Percentiles rank a stretch among this genome's conserved stretches.
Conservation (phyloP, 2,797 vertebrate genomes). For the Neosilurus hyrtlii region DNA sequence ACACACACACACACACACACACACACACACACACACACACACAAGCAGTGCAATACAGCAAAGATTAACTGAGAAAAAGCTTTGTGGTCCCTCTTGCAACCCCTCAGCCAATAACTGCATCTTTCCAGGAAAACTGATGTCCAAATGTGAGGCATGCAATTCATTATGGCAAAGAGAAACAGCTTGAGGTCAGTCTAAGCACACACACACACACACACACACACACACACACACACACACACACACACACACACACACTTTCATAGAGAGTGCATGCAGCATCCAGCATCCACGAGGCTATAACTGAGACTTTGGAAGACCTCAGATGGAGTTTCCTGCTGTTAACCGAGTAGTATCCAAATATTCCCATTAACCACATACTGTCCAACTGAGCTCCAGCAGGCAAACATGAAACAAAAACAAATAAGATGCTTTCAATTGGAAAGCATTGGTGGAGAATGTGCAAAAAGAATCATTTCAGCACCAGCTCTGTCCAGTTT, state of each 20-base stretch:
- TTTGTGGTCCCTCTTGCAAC: constrained; percentile 1
- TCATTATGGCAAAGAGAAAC: not conserved
- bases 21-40: not conserved
- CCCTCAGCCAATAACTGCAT: not conserved
- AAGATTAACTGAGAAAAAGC: not conserved
- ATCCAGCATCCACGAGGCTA: not conserved
- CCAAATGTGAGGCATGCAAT: not conserved
- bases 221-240: not conserved
- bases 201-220: constrained; percentile 12
- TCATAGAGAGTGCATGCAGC: not conserved
- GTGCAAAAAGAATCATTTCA: not conserved
- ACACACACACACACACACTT: constrained; percentile 9
- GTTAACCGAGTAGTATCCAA: constrained; percentile 9
- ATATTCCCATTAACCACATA: constrained; percentile 22
- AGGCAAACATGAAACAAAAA: not conserved
- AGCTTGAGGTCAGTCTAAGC: not conserved
- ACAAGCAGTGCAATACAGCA: not conserved
- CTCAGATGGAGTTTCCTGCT: constrained; percentile 29
- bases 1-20: not conserved
- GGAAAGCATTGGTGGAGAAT: not conserved
- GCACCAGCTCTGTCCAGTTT: not conserved
- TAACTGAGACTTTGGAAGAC: constrained; percentile 10
- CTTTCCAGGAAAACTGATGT: not conserved
- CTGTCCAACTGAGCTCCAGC: not conserved
- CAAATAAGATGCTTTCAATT: not conserved